Conservation (phyloP, 2,113 vertebrate species). For the Zosterops hypoxanthus region DNA sequence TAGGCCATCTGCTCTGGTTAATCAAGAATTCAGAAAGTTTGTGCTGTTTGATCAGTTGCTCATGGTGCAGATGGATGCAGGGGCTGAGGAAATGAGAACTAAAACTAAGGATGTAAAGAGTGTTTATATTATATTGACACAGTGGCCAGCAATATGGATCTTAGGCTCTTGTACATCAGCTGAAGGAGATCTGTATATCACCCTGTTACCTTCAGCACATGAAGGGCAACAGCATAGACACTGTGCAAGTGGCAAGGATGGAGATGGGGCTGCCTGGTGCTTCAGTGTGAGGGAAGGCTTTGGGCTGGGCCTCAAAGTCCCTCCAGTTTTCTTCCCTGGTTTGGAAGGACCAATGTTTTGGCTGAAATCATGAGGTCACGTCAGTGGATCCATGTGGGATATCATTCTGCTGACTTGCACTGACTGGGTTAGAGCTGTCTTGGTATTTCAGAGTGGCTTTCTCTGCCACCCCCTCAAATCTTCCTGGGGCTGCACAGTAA, state of each 20-base stretch:
- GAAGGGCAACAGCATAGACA: not conserved
- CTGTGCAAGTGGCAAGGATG: not conserved
- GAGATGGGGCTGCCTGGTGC: not conserved
- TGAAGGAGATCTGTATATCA: not conserved
- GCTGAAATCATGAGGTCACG: not conserved
- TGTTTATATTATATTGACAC: not conserved
- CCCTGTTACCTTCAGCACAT: not conserved
- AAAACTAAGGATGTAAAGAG: not conserved
- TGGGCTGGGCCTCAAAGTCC: not conserved
- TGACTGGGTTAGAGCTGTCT: not conserved
- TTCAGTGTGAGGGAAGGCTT: not conserved
- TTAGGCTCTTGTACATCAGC: not conserved
- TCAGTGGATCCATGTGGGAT: accelerated
- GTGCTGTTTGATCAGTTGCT: not conserved
- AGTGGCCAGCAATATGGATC: not conserved
- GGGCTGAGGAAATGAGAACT: not conserved
- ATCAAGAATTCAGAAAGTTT: constrained; percentile 41
- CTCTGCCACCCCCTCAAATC: not conserved
- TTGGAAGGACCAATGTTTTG: not conserved
- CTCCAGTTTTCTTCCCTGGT: not conserved
- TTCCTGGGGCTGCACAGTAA: not conserved
- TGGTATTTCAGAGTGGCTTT: not conserved
- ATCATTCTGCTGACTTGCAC: accelerated
- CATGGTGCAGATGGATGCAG: not conserved
- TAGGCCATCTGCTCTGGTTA: constrained; percentile 38